Evolutionary conservation across 2,797 vertebrate genomes (phyloP), one percentile per base, ranked within the genome.

Genomic region (Buphagus erythrorhynchus): DNA sequence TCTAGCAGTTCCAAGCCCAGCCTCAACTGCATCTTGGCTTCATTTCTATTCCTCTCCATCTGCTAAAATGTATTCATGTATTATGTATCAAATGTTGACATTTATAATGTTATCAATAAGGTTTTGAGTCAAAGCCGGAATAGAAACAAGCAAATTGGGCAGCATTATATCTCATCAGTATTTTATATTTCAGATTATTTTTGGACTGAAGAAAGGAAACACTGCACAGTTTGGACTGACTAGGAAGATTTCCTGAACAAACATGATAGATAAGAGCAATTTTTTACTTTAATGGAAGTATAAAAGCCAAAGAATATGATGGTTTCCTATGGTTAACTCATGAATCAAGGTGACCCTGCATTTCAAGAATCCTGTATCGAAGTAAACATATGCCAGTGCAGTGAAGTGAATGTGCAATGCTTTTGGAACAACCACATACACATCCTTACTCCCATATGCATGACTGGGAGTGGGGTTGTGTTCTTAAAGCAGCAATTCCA

Each of bases 61-160:
- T 95, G 91, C 80, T 95, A 35, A 84, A 93, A 68, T 66, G 13
- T 80, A 67, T 90, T 93, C 51, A 54, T 84, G 73, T 88, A 86
- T 94, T 95, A 93, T 81, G 63, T 84, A 91, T 90, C 77, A 91
- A 94, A 91, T 92, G 88, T 92, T 96, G 95, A 86, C 95, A 93
- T 92, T 86, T 87, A 73, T 87, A 92, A 94, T 93, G 38, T 62
- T 84, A 71, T 94, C 94, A 91, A 26, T 92, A 86, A 71, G 16
- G 62, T 77, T 96, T 92, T 59, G 43, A 89, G 74, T 95, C 84
- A 75, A 92, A 92, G 33, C 51, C 80, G 43, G 61, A 74, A 63
- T 36, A 75, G 82, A 93, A 96, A 91, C 61, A 91, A 95, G 86
- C 29, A 38, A 72, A 77, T 57, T 81, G 71, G 46, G 29, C 31